Evolutionary conservation across 2,888 invertebrate species (phyloP).

Genomic region (Drosophila kanekoi): DNA sequence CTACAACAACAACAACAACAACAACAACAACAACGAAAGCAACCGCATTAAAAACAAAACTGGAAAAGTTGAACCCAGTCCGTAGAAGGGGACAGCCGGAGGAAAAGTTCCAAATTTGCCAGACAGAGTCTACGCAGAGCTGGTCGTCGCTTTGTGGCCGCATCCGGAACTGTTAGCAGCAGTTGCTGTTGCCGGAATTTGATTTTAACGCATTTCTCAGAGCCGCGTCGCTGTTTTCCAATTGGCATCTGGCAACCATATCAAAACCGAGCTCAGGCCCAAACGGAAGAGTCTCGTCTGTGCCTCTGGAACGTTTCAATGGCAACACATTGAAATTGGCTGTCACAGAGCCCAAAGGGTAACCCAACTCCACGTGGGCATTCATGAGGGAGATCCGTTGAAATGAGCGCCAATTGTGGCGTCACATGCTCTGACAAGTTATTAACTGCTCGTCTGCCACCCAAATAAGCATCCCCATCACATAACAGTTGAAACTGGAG

Average conservation of each 20-base stretch:
- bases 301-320: constrained; percentile 26
- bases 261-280: constrained; percentile 24
- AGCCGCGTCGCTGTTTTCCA: constrained; percentile 30
- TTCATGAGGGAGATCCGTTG: constrained; percentile 18
- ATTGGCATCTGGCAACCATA: constrained; percentile 37
- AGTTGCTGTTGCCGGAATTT: constrained; percentile 55
- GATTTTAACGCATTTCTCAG: constrained; percentile 63
- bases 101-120: constrained; percentile 65
- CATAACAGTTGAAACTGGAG: background rate
- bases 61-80: constrained; percentile 55
- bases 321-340: constrained; percentile 63
- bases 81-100: constrained; percentile 4
- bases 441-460: constrained; percentile 45
- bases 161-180: constrained; percentile 60
- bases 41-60: constrained; percentile 68
- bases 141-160: constrained; percentile 37
- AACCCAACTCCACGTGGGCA: background rate
- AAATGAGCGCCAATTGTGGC: constrained; percentile 54
- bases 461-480: constrained; percentile 20
- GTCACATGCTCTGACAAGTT: constrained; percentile 62
- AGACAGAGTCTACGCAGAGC: constrained; percentile 52
- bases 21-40: constrained; percentile 10
- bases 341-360: constrained; percentile 27
- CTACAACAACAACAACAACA: constrained; percentile 35
- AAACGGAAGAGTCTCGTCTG: constrained; percentile 25